Evolutionary conservation across 2,113 vertebrate species (phyloP).

Genomic region (Leucopsar rothschildi): DNA sequence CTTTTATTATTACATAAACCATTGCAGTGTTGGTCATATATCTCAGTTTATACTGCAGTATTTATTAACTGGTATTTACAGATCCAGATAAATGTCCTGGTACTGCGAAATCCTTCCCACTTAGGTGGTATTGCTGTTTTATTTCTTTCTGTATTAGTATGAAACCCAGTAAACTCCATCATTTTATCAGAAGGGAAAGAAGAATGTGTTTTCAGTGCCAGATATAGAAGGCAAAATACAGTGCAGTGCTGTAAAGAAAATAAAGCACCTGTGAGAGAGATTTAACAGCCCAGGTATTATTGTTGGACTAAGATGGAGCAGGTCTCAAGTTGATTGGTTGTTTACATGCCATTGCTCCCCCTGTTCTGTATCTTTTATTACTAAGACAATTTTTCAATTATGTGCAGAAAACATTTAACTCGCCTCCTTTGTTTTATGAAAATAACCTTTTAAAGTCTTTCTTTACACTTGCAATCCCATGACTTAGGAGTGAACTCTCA

Average conservation of each 20-base stretch:
- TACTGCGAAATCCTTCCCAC: background rate
- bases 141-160: background rate
- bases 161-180: background rate
- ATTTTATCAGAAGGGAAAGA: constrained; percentile 11
- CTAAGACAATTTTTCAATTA: background rate
- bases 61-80: constrained; percentile 3
- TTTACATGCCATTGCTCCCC: background rate
- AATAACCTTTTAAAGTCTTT: background rate
- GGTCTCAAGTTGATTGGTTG: background rate
- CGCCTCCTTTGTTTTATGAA: constrained; percentile 39
- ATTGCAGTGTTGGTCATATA: background rate
- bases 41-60: background rate
- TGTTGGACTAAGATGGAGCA: background rate
- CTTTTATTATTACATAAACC: background rate
- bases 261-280: background rate
- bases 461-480: background rate
- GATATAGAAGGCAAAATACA: background rate
- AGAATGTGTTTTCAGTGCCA: background rate
- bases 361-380: background rate
- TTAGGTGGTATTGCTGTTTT: background rate
- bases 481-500: background rate
- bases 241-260: background rate
- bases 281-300: background rate
- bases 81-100: background rate
- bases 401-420: background rate